Conservation (phyloP, 2,888 invertebrate species). For the Callyntrura sp. region DNA sequence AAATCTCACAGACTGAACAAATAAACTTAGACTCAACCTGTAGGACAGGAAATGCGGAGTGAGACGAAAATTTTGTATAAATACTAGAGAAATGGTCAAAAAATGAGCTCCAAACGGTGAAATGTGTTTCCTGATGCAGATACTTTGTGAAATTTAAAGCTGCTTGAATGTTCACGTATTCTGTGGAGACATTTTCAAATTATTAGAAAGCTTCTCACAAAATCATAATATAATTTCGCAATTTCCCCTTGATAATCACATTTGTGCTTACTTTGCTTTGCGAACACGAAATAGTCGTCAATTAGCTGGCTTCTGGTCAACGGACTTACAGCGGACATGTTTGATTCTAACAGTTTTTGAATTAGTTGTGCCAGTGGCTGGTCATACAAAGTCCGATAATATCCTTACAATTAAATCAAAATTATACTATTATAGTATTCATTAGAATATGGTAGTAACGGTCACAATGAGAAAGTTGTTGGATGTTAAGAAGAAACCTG, state of each 20-base stretch:
- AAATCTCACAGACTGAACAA: too few species aligned
- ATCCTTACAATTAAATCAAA: conserved; percentile 67
- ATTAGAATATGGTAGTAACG: too few species aligned
- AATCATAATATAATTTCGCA: too few species aligned
- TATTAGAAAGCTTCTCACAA: neutral
- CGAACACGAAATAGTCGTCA: conserved; percentile 81
- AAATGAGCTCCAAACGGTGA: conserved; percentile 78
- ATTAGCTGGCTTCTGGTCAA: conserved; percentile 79
- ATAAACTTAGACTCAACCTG: conserved; percentile 32
- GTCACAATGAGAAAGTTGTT: too few species aligned
- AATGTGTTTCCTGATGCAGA: conserved; percentile 71
- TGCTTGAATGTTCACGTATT: conserved; percentile 55
- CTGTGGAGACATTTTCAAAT: conserved; percentile 26
- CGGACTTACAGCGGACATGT: conserved; percentile 67
- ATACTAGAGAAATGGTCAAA: conserved; percentile 57
- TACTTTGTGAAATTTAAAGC: conserved; percentile 71
- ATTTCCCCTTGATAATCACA: too few species aligned
- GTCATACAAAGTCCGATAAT: conserved; percentile 79
- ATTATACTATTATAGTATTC: too few species aligned
- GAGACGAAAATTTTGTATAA: conserved; percentile 43
- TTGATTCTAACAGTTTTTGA: conserved; percentile 69
- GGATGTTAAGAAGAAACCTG: conserved; percentile 72
- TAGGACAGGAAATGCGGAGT: conserved; percentile 46
- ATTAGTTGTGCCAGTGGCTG: conserved; percentile 54
- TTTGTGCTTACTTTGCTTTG: conserved; percentile 77